Conservation (phyloP, 2,888 invertebrate species). For the Eupithecia dodoneata region DNA sequence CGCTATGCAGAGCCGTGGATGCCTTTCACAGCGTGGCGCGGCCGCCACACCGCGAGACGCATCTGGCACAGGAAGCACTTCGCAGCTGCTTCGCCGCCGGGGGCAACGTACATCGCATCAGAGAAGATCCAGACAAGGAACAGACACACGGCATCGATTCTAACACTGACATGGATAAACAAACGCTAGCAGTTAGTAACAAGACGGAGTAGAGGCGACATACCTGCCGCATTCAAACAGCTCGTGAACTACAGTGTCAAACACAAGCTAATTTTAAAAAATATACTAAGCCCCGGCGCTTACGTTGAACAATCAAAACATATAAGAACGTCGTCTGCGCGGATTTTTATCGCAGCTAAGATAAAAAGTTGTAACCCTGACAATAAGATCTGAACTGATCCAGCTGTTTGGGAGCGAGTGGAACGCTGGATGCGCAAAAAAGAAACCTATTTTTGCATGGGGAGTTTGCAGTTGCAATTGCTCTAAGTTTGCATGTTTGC, state of each 20-base stretch:
- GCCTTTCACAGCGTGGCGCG: constrained; percentile 85
- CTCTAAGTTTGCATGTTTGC: no score
- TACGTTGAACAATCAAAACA: not conserved
- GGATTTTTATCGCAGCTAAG: not conserved
- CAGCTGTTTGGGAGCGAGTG: no score
- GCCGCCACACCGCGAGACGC: constrained; percentile 87
- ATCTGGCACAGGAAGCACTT: constrained; percentile 88
- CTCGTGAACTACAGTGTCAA: not conserved
- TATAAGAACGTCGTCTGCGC: not conserved
- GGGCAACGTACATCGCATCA: constrained; percentile 76
- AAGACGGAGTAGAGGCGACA: not conserved
- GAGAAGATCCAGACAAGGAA: constrained; percentile 10
- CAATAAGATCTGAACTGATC: no score
- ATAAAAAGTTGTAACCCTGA: no score
- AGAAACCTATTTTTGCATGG: no score
- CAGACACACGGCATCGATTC: not conserved
- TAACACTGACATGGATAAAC: not conserved
- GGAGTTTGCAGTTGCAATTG: no score
- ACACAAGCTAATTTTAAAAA: not conserved
- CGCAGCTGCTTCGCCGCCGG: constrained; percentile 85
- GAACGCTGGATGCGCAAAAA: no score
- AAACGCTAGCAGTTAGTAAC: not conserved
- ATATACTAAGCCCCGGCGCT: not conserved
- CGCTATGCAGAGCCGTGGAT: constrained; percentile 84
- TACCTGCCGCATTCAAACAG: not conserved